phyloP scores from a whole-genome alignment of 2,113 vertebrate genomes.

The Rhinopomastus cyanomelas region DNA sequence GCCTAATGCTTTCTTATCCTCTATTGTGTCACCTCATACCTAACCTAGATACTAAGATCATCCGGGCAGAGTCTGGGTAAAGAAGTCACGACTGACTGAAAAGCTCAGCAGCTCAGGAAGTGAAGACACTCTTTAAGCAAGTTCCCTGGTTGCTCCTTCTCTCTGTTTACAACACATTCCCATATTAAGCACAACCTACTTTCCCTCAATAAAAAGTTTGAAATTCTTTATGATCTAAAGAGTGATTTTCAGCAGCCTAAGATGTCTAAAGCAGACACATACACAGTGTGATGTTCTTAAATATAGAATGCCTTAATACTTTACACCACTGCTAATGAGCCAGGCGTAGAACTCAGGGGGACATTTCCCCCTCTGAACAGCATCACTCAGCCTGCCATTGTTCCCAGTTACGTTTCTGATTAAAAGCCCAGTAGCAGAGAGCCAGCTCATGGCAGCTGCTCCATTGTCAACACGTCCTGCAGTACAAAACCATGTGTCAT shows the following conservation, averaged over 20 bases:
- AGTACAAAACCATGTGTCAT: neutral
- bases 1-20: slow-evolving; percentile 43
- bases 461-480: neutral
- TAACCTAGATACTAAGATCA: slow-evolving; percentile 30
- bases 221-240: neutral
- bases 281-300: neutral
- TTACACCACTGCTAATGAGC: neutral
- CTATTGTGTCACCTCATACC: slow-evolving; percentile 33
- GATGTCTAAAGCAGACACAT: neutral
- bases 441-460: slow-evolving; percentile 19
- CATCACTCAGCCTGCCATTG: neutral
- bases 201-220: neutral
- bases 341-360: rapidly evolving
- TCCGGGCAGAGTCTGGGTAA: neutral
- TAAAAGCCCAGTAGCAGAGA: neutral
- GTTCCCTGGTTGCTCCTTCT: neutral
- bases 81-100: neutral
- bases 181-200: neutral
- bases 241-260: neutral
- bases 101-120: neutral
- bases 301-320: neutral
- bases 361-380: neutral
- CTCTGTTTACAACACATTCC: neutral
- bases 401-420: neutral
- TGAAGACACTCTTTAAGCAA: neutral